A percentile compares a stretch with the other conserved stretches of the same genome.
phyloP scores from a whole-genome alignment of 2,797 vertebrate genomes.

The Scyliorhinus canicula region DNA sequence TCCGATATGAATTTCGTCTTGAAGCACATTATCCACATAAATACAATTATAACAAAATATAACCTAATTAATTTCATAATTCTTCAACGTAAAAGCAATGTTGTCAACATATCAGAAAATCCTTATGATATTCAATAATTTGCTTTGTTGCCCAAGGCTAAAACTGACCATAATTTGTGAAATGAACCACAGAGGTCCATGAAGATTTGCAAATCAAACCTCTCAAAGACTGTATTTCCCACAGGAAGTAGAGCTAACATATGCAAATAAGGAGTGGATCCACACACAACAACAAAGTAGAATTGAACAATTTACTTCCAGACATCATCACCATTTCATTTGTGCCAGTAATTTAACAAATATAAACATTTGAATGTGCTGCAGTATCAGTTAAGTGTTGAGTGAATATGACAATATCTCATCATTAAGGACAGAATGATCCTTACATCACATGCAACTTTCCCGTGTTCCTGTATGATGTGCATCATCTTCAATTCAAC shows the following conservation, averaged over 20 bases:
- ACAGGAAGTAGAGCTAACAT: not conserved
- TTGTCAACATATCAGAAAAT: not conserved
- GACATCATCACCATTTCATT: not conserved
- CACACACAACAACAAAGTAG: not conserved
- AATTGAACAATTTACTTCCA: not conserved
- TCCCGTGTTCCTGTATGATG: not conserved
- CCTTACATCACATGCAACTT: not conserved
- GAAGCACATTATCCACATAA: not conserved
- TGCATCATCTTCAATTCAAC: not conserved
- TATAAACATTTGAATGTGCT: not conserved
- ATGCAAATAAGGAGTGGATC: not conserved
- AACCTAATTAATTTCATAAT: not conserved
- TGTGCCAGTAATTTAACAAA: not conserved
- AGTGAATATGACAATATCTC: not conserved
- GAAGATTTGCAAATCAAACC: slow-evolving; percentile 26
- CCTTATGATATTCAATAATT: slow-evolving; percentile 26
- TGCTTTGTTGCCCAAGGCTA: slow-evolving; percentile 30
- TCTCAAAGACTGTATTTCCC: slow-evolving; percentile 30
- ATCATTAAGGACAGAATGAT: not conserved
- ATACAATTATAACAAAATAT: not conserved
- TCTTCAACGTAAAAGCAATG: not conserved
- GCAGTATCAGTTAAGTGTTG: not conserved
- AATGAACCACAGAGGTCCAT: not conserved
- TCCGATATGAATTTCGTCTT: not conserved
- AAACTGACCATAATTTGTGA: not conserved